A percentile compares a stretch with the other conserved stretches of the same genome.
These are phyloP conservation scores for Zaprionus nigranus DNA, from an alignment of 1,140 invertebrate genomes.

Conservation along the genomic window DNA sequence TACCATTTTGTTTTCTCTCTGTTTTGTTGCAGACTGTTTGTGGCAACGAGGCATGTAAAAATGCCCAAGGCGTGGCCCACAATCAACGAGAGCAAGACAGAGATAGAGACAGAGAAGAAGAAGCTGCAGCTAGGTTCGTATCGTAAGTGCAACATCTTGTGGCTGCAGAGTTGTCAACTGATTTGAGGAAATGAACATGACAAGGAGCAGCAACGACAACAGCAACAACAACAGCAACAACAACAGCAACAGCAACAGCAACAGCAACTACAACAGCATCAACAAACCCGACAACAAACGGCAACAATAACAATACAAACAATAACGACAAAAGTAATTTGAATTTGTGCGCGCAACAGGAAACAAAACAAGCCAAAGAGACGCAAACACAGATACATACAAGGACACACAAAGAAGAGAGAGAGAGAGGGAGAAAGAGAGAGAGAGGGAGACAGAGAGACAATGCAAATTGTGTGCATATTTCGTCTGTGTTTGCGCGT, in stretches of 20 bases:
- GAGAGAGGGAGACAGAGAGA: constrained; percentile 16
- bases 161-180: constrained; percentile 46
- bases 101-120: not conserved
- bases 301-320: constrained; percentile 61
- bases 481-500: constrained; percentile 46
- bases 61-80: constrained; percentile 49
- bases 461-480: constrained; percentile 71
- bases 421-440: constrained; percentile 4
- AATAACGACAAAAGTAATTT: constrained; percentile 70
- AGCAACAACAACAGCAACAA: constrained; percentile 27
- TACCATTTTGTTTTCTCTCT: not conserved
- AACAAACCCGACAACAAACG: constrained; percentile 19
- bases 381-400: constrained; percentile 9
- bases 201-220: constrained; percentile 21
- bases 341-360: constrained; percentile 67
- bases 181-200: constrained; percentile 62
- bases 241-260: constrained; percentile 32
- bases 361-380: constrained; percentile 31
- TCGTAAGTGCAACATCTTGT: constrained; percentile 44
- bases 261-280: constrained; percentile 31
- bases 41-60: constrained; percentile 52
- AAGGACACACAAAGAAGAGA: not conserved
- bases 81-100: constrained; percentile 23
- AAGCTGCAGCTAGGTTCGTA: constrained; percentile 29
- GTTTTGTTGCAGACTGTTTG: constrained; percentile 58